phyloP scores from a whole-genome alignment of 2,113 vertebrate species.

The Vireo altiloquus region DNA sequence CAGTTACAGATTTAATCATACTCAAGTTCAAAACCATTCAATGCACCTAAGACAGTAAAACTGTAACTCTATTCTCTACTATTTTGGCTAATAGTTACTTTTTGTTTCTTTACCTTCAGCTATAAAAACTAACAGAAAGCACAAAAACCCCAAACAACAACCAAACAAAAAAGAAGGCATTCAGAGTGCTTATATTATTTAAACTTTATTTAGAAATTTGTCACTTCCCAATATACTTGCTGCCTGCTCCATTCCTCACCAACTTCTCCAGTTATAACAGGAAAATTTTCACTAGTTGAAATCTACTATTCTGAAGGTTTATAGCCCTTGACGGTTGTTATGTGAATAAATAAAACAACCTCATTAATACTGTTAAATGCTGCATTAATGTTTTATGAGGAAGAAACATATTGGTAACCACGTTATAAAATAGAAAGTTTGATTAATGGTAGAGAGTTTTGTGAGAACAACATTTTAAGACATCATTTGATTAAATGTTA shows the following conservation, averaged over 20 bases:
- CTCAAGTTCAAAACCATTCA: background rate
- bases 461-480: background rate
- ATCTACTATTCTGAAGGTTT: background rate
- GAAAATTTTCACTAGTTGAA: background rate
- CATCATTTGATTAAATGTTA: background rate
- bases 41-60: background rate
- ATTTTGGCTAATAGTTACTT: background rate
- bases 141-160: background rate
- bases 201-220: background rate
- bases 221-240: background rate
- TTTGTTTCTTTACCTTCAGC: background rate
- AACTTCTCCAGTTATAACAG: background rate
- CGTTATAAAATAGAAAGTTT: background rate
- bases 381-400: background rate
- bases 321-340: background rate
- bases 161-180: background rate
- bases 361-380: background rate
- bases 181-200: background rate
- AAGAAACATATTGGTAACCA: background rate
- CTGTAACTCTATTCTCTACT: background rate
- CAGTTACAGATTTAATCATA: background rate
- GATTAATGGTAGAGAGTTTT: background rate
- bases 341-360: background rate
- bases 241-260: background rate
- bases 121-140: background rate